These are phyloP conservation scores for Orthosia incerta DNA, from an alignment of 2,888 invertebrate genomes.

Conservation along the genomic window DNA sequence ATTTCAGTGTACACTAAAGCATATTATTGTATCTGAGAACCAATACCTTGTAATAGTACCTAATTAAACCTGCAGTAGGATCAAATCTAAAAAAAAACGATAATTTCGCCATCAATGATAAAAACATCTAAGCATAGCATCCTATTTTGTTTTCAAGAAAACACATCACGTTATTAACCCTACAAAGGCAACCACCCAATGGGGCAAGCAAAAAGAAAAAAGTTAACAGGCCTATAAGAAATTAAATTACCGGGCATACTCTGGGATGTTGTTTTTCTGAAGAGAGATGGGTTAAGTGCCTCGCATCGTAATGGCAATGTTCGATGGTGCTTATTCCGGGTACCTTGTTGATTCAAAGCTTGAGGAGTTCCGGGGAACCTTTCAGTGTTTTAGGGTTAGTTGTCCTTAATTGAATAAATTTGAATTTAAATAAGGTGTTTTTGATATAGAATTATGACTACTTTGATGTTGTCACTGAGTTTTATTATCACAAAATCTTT, in stretches of 20 bases:
- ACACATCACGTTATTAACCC: slow-evolving; percentile 21
- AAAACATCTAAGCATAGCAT: no score
- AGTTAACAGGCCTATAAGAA: slow-evolving; percentile 59
- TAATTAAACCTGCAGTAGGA: no score
- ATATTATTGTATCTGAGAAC: no score
- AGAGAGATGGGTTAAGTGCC: slow-evolving; percentile 65
- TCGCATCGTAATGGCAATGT: slow-evolving; percentile 47
- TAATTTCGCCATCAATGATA: no score
- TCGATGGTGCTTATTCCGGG: slow-evolving; percentile 50
- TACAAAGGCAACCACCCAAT: slow-evolving; percentile 16
- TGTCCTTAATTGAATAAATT: slow-evolving; percentile 3
- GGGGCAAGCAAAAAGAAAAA: slow-evolving; percentile 31
- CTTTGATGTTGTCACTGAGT: neutral
- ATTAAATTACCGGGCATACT: slow-evolving; percentile 69
- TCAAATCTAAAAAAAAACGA: no score
- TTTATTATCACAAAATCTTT: no score
- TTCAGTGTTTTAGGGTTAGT: slow-evolving; percentile 27
- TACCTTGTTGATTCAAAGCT: slow-evolving; percentile 49
- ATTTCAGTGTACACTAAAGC: no score
- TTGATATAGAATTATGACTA: neutral
- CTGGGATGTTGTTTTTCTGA: slow-evolving; percentile 61
- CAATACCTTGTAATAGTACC: no score
- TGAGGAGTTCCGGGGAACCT: slow-evolving; percentile 26
- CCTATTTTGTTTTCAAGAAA: slow-evolving; percentile 9
- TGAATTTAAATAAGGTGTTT: neutral